Base-by-base conservation (phyloP, 2,113 vertebrate species). In the Zosterops hypoxanthus region DNA sequence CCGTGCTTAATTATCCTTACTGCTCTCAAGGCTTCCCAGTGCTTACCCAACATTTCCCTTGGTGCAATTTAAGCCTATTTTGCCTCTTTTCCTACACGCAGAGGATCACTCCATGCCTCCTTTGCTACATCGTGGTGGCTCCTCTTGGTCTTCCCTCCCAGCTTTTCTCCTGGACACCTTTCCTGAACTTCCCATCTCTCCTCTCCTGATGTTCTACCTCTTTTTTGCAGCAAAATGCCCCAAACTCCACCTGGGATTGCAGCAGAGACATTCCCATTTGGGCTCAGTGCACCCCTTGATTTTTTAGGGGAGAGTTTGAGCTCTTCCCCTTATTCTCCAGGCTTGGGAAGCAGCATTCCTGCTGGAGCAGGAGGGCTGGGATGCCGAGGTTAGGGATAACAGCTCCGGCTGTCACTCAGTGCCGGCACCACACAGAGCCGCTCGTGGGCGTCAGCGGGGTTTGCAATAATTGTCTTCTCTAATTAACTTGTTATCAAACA, bases 401-500 rank as follows among this genome's bases (percentile, higher is more conserved):
- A 81, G 88, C 91, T 56, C 78, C 0, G 25, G 68, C 90, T 96
- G 92, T 82, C 83, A 9, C 44, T 92, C 91, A 20, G 86, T 23
- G 94, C 79, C 77, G 57, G 81, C 4, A 1, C 34, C 19, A 86
- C 94, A 57, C 21, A 1, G 94, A 95, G 93, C 93, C 0, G 75
- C 93, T 98, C 66, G 96, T 97, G 96, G 97, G 97, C 97, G 98
- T 98, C 98, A 97, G 98, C 87, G 4, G 97, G 98, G 97, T 97
- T 93, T 95, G 94, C 69, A 92, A 96, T 98, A 98, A 98, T 98
- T 98, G 98, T 98, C 98, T 99, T 96, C 98, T 96, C 98, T 99
- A 99, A 99, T 99, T 99, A 99, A 98, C 98, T 97, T 98, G 97
- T 99, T 99, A 99, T 99, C 98, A 99, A 99, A 99, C 98, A 98